Evolutionary conservation across 2,888 invertebrate genomes (phyloP).

Genomic region (Amblyteles armatorius): DNA sequence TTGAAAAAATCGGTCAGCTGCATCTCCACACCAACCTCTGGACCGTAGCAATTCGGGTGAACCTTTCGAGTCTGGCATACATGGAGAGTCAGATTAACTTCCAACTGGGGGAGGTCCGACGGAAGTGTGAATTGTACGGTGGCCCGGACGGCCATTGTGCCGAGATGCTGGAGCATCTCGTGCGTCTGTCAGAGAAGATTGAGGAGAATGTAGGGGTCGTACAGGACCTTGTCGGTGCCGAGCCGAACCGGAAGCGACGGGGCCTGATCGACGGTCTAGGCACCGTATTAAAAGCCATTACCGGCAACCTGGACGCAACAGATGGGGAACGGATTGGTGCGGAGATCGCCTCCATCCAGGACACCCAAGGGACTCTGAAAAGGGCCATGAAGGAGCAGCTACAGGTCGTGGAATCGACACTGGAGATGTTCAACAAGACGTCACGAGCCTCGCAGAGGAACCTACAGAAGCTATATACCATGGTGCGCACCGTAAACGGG

Average conservation of each 20-base stretch:
- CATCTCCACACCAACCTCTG: not conserved
- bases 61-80: not conserved
- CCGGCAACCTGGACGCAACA: not conserved
- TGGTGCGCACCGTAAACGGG: not conserved
- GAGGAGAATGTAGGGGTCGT: not conserved
- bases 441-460: no score
- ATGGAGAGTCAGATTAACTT: not conserved
- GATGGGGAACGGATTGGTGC: not conserved
- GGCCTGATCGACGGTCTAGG: not conserved
- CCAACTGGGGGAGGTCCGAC: not conserved
- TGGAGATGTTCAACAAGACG: not conserved
- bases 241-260: no score
- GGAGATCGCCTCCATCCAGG: not conserved
- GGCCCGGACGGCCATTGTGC: not conserved
- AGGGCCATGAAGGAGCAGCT: not conserved
- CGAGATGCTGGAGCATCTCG: not conserved
- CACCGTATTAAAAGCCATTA: not conserved
- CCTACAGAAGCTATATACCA: not conserved
- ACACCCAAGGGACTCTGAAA: not conserved
- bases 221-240: no score
- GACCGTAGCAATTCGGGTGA: not conserved
- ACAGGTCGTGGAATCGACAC: not conserved
- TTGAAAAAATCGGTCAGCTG: not conserved
- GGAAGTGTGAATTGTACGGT: not conserved
- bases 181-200: not conserved